These are phyloP conservation scores for Yoshiicerus persimilis DNA, from an alignment of 1,140 invertebrate genomes.

Conservation along the genomic window DNA sequence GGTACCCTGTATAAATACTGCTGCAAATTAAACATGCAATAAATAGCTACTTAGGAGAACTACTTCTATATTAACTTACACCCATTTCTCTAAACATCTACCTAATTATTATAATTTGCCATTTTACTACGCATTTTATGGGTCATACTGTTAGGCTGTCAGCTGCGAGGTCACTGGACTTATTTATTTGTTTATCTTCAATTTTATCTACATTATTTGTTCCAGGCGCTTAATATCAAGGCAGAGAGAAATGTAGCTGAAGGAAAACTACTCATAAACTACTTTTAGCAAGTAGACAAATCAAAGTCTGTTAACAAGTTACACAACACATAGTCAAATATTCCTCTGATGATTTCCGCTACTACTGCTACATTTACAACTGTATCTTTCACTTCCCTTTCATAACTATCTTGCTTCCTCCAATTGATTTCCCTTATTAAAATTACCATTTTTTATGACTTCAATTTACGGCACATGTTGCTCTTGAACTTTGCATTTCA, in stretches of 20 bases:
- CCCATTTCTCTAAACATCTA: background rate
- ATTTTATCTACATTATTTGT: background rate
- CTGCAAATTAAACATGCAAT: background rate
- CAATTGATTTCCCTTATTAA: background rate
- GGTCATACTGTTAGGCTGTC: background rate
- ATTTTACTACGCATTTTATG: background rate
- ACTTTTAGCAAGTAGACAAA: background rate
- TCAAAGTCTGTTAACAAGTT: background rate
- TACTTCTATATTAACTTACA: background rate
- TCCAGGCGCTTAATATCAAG: background rate
- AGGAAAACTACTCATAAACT: background rate
- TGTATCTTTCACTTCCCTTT: background rate
- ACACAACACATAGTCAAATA: background rate
- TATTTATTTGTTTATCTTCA: background rate
- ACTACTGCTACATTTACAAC: background rate
- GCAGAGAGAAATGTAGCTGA: background rate
- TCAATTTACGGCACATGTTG: slow-evolving; percentile 9
- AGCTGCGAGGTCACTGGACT: background rate
- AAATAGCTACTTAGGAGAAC: background rate
- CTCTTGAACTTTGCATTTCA: background rate
- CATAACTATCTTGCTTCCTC: background rate
- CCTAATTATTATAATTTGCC: background rate
- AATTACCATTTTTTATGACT: background rate
- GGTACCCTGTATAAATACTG: background rate
- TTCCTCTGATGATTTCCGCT: background rate